phyloP scores from a whole-genome alignment of 2,888 invertebrate genomes.

The Maniola hyperantus region DNA sequence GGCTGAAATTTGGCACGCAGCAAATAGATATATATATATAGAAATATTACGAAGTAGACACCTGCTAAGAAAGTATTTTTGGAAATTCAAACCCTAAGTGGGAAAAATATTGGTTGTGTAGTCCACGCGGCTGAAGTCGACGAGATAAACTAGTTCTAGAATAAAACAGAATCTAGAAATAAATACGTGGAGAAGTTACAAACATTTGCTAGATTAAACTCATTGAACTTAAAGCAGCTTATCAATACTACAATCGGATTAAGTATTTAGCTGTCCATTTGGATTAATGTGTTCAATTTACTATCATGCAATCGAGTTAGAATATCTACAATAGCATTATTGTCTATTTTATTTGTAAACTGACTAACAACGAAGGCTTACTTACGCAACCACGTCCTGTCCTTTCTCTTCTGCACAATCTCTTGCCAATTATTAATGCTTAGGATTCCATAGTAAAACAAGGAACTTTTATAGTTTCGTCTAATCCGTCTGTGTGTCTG shows the following conservation, averaged over 20 bases:
- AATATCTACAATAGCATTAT: constrained; percentile 4
- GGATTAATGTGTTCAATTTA: constrained; percentile 13
- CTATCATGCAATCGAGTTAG: constrained; percentile 10
- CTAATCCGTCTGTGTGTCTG: too few species aligned
- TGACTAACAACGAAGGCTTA: not conserved
- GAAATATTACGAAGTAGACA: too few species aligned
- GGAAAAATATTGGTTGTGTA: too few species aligned
- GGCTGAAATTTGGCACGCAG: too few species aligned
- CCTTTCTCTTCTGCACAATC: not conserved
- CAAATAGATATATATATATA: too few species aligned
- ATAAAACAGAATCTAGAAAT: not conserved
- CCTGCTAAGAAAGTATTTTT: too few species aligned
- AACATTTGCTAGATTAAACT: not conserved
- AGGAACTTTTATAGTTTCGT: too few species aligned
- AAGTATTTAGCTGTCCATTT: constrained; percentile 11
- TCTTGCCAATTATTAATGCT: not conserved
- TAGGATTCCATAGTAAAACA: too few species aligned
- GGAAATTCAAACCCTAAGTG: too few species aligned
- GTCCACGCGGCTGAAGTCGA: too few species aligned
- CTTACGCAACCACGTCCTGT: not conserved
- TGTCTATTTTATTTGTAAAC: constrained; percentile 1
- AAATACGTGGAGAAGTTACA: not conserved
- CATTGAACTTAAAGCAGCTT: not conserved
- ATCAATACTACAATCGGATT: constrained; percentile 12
- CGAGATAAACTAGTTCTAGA: too few species aligned